Percentiles rank a stretch among this genome's conserved stretches.
phyloP scores from a whole-genome alignment of 1,140 invertebrate genomes.

The Dufourea novaeangliae region DNA sequence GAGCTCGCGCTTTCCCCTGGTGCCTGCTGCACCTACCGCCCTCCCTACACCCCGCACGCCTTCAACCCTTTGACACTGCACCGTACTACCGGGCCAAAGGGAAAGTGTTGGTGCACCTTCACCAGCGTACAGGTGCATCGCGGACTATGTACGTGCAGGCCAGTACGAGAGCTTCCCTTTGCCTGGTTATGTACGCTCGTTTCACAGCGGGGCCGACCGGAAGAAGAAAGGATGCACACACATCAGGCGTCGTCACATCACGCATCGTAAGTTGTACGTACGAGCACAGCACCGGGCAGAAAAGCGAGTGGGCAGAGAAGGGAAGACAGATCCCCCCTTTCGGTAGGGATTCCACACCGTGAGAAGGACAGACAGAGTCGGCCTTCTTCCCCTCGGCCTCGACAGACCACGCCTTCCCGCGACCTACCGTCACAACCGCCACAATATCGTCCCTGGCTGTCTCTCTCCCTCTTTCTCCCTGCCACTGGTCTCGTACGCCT shows the following conservation, averaged over 20 bases:
- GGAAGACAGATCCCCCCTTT: constrained; percentile 40
- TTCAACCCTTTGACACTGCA: constrained; percentile 72
- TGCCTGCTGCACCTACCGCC: constrained; percentile 53
- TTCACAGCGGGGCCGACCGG: constrained; percentile 33
- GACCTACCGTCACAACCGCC: constrained; percentile 55
- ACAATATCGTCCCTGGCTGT: constrained; percentile 39
- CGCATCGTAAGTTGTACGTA: constrained; percentile 72
- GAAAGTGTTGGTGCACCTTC: constrained; percentile 56
- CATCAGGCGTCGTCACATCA: constrained; percentile 65
- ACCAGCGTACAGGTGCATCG: constrained; percentile 41
- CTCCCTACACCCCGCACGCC: constrained; percentile 67
- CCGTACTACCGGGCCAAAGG: constrained; percentile 40
- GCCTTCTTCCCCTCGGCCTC: constrained; percentile 60
- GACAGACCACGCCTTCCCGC: constrained; percentile 67
- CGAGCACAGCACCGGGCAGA: constrained; percentile 30
- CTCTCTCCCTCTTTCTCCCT: neutral
- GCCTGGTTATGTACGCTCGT: constrained; percentile 38
- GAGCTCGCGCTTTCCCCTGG: constrained; percentile 58
- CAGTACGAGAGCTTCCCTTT: constrained; percentile 21
- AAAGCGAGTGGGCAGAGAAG: constrained; percentile 53
- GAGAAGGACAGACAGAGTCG: constrained; percentile 57
- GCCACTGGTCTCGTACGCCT: neutral
- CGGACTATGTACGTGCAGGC: neutral
- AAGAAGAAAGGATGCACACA: constrained; percentile 56
- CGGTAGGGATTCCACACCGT: constrained; percentile 56